Base-by-base conservation (phyloP, 2,888 invertebrate genomes). In the Ashinkailepas kermadecensis region DNA sequence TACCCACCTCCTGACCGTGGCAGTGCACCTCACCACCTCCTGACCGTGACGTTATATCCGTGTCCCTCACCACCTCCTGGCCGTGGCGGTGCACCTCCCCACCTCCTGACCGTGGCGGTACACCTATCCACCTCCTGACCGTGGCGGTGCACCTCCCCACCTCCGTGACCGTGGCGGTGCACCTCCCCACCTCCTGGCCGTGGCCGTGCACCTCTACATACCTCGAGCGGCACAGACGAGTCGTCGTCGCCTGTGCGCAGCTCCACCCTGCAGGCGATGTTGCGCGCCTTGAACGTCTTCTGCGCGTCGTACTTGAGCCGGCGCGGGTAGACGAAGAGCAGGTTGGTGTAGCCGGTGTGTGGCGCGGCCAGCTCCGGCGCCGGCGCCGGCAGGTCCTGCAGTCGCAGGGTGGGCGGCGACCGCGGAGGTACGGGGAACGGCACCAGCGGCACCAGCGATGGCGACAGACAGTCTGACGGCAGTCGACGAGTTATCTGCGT, bases 191-290 rank as follows among this genome's bases (percentile, higher is more conserved):
- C 12, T 59, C 11, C 59, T 15, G 11, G 1, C 59, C 11, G 59
- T 7, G 59, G 15, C 7, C 12, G 59, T 59, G 59, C 59, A 59
- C 15, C 59, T 15, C 59, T 15, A 85, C 88, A 88, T 88, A 95
- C 95, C 90, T 92, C 91, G 82, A 97, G 88, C 3, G 95, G 91
- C 84, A 90, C 89, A 74, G 92, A 90, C 86, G 91, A 90, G 85
- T 92, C 92, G 81, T 90, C 90, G 88, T 97, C 97, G 74, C 91
- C 91, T 85, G 96, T 95, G 84, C 94, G 90, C 83, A 99, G 88
- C 87, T 98, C 96, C 21, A 98, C 91, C 59, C 94, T 91, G 86
- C 97, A 96, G 0, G 95, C 94, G 83, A 99, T 95, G 87, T 99
- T 99, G 86, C 99, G 91, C 0, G 99, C 98, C 86, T 97, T 90